A percentile compares a stretch with the other conserved stretches of the same genome.
Conservation (phyloP, 1,140 invertebrate genomes). For the Cryptotermes secundus region DNA sequence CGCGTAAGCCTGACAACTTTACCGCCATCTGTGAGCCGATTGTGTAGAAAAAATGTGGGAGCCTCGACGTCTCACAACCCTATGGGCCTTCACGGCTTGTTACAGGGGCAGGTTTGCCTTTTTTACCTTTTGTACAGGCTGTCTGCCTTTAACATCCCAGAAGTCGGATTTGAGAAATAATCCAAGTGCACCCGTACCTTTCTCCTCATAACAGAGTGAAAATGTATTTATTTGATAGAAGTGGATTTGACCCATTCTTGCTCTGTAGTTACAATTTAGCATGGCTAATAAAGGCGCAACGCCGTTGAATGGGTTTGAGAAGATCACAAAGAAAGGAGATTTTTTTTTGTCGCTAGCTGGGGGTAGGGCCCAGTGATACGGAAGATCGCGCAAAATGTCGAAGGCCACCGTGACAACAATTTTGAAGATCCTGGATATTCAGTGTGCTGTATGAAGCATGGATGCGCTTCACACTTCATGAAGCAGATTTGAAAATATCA, state of each 20-base stretch:
- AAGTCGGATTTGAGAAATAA: too few species aligned
- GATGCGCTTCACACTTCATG: conserved; percentile 15
- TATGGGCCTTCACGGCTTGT: too few species aligned
- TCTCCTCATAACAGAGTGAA: neutral
- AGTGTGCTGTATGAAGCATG: conserved; percentile 11
- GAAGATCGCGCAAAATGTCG: neutral
- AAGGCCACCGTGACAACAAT: neutral
- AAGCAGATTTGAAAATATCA: conserved; percentile 11
- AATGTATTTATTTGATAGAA: too few species aligned
- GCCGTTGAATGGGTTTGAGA: neutral
- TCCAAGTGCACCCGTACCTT: too few species aligned
- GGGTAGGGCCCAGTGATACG: neutral
- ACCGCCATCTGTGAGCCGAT: too few species aligned
- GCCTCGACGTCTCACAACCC: too few species aligned
- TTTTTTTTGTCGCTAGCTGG: neutral
- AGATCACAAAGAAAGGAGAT: neutral
- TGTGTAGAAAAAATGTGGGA: too few species aligned
- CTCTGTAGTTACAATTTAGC: neutral
- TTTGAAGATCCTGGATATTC: conserved; percentile 3
- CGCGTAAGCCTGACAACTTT: too few species aligned
- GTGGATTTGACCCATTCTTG: neutral
- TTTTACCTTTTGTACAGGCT: too few species aligned
- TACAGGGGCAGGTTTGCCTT: too few species aligned
- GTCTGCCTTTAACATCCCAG: too few species aligned
- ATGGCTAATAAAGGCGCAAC: neutral